Conservation (phyloP, 2,113 vertebrate genomes). For the Epinephelus moara region DNA sequence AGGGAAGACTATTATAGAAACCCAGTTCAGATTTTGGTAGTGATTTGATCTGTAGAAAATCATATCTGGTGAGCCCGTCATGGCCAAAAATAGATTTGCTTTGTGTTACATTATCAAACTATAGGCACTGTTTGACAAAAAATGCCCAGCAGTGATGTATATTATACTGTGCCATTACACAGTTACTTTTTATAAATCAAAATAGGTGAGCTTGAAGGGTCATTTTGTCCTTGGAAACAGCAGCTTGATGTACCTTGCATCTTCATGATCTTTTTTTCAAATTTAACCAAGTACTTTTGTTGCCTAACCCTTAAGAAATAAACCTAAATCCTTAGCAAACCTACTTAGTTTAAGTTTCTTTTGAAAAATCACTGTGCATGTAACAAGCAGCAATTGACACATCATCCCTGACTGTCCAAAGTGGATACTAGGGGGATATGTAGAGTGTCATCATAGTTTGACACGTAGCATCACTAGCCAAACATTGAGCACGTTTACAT, state of each 20-base stretch:
- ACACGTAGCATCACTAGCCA: no score
- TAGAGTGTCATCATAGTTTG: no score
- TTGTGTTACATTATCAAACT: neutral
- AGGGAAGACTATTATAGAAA: neutral
- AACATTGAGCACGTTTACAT: no score
- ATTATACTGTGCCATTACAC: neutral
- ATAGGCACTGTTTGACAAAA: neutral
- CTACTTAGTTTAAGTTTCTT: no score
- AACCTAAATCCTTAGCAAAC: no score
- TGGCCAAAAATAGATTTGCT: neutral
- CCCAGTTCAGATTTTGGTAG: neutral
- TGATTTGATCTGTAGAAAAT: neutral
- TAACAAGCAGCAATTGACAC: no score
- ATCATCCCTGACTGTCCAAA: no score
- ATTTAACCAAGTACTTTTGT: no score
- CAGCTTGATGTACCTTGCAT: neutral
- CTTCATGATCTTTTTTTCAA: no score
- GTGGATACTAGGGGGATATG: no score
- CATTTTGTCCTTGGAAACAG: neutral
- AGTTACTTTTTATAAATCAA: neutral
- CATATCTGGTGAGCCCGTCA: neutral
- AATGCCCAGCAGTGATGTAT: neutral
- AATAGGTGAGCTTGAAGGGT: neutral
- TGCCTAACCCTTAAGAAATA: no score
- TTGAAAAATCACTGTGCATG: no score